Conservation (phyloP, 2,797 vertebrate species). For the Esox lucius region DNA sequence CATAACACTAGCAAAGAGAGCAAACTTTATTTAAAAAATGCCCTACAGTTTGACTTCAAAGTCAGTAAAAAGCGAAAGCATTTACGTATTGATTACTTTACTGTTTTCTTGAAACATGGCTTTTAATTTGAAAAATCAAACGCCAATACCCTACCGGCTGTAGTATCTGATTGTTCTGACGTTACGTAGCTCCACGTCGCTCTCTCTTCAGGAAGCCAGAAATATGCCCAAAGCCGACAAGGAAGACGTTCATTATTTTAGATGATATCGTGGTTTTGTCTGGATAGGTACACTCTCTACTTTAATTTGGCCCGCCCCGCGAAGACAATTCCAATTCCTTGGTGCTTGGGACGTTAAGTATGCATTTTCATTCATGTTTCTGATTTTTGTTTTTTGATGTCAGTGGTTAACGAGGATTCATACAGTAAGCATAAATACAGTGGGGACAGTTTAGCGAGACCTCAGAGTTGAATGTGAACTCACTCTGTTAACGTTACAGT, state of each 20-base stretch:
- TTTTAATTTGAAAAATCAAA: conserved; percentile 9
- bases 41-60: background rate
- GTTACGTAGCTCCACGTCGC: conserved; percentile 10
- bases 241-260: conserved; percentile 1
- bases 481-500: background rate
- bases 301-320: background rate
- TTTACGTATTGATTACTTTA: background rate
- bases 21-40: background rate
- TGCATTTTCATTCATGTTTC: background rate
- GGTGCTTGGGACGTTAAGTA: background rate
- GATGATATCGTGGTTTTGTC: background rate
- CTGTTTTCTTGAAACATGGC: background rate
- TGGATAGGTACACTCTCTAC: no score
- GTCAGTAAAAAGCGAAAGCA: background rate
- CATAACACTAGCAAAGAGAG: background rate
- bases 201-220: conserved; percentile 27
- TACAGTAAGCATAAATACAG: background rate
- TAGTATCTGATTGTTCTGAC: background rate
- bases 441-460: background rate
- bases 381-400: background rate
- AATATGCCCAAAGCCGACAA: background rate
- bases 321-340: background rate
- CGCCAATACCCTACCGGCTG: background rate
- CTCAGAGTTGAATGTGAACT: background rate
- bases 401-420: background rate